Conservation (phyloP, 2,113 vertebrate species). For the Corapipo altera region DNA sequence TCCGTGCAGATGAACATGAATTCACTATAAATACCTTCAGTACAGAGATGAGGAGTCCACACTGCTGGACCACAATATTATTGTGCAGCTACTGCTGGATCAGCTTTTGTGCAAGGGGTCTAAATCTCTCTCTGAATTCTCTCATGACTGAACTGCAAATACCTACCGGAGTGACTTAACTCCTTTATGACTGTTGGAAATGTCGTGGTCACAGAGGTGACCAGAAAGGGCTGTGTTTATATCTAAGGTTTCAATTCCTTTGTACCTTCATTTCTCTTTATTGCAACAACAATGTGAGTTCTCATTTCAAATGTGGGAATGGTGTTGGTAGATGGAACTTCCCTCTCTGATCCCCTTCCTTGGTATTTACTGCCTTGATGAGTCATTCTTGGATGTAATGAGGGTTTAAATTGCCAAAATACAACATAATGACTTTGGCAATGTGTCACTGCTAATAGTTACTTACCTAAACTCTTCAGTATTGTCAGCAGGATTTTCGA, state of each 20-base stretch:
- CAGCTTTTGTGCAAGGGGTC: neutral
- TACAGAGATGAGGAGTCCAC: neutral
- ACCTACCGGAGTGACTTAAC: neutral
- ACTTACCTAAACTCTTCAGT: neutral
- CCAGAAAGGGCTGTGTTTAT: neutral
- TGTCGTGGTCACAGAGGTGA: too few relatives aligned
- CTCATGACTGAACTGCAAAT: neutral
- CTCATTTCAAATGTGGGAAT: neutral
- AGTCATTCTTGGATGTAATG: neutral
- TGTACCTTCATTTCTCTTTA: neutral
- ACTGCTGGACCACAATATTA: neutral
- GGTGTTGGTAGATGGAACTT: neutral
- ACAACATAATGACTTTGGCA: neutral
- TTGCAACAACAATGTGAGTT: neutral
- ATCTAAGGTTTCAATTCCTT: neutral
- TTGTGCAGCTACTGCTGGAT: neutral
- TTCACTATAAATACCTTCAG: neutral
- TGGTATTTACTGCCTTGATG: neutral
- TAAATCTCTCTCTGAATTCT: neutral
- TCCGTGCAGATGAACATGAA: neutral
- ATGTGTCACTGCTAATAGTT: neutral
- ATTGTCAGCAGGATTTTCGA: neutral
- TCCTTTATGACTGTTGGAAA: neutral
- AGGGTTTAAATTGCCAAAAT: constrained; percentile 11
- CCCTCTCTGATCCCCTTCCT: fast-evolving